Percentiles rank a stretch among this genome's conserved stretches.
Evolutionary conservation across 1,140 invertebrate genomes (phyloP).

Genomic region (Calephelis nemesis): DNA sequence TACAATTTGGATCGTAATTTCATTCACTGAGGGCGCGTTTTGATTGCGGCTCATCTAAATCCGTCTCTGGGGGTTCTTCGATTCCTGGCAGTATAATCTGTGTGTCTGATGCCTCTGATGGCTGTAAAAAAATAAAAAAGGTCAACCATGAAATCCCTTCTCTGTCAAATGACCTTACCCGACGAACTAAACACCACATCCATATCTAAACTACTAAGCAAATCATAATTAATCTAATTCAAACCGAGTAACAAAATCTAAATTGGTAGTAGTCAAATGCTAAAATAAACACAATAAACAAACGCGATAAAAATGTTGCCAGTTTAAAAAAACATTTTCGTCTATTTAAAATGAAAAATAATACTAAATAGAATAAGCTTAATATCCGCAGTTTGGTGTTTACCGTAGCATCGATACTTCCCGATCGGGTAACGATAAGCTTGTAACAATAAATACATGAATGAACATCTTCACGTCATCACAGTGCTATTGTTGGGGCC

Average conservation of each 20-base stretch:
- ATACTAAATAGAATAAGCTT: constrained; percentile 23
- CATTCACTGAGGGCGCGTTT: constrained; percentile 66
- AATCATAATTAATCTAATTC: background rate
- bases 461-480: background rate
- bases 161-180: no score
- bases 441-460: constrained; percentile 59
- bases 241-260: constrained; percentile 19
- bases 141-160: background rate
- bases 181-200: no score
- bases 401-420: constrained; percentile 84
- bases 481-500: background rate
- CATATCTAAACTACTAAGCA: no score
- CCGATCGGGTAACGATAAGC: constrained; percentile 81
- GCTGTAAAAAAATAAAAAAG: constrained; percentile 70
- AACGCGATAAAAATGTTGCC: constrained; percentile 30
- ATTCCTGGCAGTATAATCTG: constrained; percentile 86
- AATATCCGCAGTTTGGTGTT: constrained; percentile 35
- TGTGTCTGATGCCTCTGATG: constrained; percentile 87
- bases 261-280: constrained; percentile 29
- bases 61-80: constrained; percentile 78
- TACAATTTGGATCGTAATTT: constrained; percentile 24
- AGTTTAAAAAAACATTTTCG: constrained; percentile 24
- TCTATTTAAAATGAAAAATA: constrained; percentile 30
- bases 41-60: constrained; percentile 79
- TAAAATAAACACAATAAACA: constrained; percentile 35